Conservation (phyloP, 53 echinoderm and acorn worm species). For the Stichopus horrens region DNA sequence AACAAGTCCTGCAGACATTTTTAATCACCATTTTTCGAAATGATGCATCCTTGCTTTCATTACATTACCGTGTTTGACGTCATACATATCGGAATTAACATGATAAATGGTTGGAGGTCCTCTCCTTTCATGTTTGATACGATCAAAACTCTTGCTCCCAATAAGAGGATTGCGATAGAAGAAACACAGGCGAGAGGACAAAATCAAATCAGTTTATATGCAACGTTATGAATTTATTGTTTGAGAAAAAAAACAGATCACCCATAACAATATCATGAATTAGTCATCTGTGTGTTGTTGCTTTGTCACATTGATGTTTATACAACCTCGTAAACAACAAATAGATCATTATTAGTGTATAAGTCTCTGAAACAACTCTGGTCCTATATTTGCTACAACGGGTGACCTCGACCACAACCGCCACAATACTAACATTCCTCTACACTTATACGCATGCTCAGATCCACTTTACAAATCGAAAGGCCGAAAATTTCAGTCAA, state of each 20-base stretch:
- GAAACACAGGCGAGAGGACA: background rate
- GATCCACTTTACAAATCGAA: background rate
- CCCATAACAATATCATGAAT: conserved; percentile 38
- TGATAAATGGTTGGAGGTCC: too few species aligned
- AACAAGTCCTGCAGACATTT: too few species aligned
- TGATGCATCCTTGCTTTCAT: too few species aligned
- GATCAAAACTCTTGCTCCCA: too few species aligned
- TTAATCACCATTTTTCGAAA: too few species aligned
- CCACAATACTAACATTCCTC: background rate
- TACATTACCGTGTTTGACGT: too few species aligned
- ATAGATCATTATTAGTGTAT: background rate
- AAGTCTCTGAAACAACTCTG: conserved; percentile 19
- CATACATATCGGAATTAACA: too few species aligned
- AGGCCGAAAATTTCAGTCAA: background rate
- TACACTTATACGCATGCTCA: background rate
- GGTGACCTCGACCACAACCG: background rate
- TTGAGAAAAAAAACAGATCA: conserved; percentile 34
- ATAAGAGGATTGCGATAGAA: background rate
- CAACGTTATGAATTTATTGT: conserved; percentile 42
- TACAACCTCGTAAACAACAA: conserved; percentile 27
- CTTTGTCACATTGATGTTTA: conserved; percentile 22
- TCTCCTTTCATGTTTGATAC: too few species aligned
- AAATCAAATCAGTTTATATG: background rate
- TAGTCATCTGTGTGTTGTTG: conserved; percentile 37
- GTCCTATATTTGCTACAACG: background rate